phyloP scores from a whole-genome alignment of 1,140 invertebrate species.

The Oryzaephilus surinamensis region DNA sequence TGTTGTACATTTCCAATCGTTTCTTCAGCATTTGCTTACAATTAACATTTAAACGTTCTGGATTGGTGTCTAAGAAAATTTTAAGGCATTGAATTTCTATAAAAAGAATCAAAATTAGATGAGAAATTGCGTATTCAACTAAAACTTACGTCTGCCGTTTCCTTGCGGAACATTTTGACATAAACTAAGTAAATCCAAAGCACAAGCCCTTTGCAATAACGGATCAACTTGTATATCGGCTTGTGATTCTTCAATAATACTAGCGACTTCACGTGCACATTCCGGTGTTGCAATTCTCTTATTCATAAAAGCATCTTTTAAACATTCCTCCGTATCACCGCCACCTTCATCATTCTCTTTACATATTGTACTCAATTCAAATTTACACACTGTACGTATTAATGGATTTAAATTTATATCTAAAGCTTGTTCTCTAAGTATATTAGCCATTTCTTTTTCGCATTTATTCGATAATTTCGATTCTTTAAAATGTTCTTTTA shows the following conservation, averaged over 20 bases:
- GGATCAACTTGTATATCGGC: constrained; percentile 80
- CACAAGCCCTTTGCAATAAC: constrained; percentile 63
- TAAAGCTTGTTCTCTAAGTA: constrained; percentile 75
- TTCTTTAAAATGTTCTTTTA: constrained; percentile 66
- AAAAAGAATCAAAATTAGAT: constrained; percentile 1
- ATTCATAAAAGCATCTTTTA: constrained; percentile 68
- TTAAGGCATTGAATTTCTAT: constrained; percentile 75
- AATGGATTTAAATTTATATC: constrained; percentile 81
- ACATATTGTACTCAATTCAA: constrained; percentile 55
- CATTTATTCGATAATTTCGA: constrained; percentile 63
- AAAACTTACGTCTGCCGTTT: constrained; percentile 66
- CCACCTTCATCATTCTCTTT: constrained; percentile 43
- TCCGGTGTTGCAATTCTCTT: constrained; percentile 60
- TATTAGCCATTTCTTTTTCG: constrained; percentile 66
- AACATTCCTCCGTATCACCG: constrained; percentile 70
- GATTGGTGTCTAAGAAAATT: constrained; percentile 55
- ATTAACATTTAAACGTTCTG: constrained; percentile 53
- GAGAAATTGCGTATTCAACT: neutral
- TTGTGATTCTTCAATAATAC: constrained; percentile 66
- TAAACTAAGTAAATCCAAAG: constrained; percentile 69
- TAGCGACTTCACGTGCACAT: constrained; percentile 70
- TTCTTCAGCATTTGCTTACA: constrained; percentile 68
- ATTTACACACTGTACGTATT: constrained; percentile 62
- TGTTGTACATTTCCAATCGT: constrained; percentile 81
- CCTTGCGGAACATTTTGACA: constrained; percentile 76